Conservation (phyloP, 1,140 invertebrate genomes). For the Watersipora subatra region DNA sequence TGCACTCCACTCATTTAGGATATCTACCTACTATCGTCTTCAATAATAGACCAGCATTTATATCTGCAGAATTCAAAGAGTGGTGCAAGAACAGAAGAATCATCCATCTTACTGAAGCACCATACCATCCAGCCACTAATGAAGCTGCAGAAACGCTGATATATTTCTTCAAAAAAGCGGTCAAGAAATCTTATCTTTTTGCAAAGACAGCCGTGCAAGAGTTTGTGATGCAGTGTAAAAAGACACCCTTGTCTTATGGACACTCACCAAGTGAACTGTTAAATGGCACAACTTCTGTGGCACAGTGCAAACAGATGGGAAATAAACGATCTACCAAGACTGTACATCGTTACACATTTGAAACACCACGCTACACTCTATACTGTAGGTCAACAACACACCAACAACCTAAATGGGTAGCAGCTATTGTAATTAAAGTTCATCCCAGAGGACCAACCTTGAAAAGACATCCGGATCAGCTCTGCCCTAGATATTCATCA, state of each 20-base stretch:
- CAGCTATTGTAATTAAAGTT: too few relatives aligned
- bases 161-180: conserved; percentile 9
- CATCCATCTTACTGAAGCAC: conserved; percentile 15
- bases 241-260: neutral
- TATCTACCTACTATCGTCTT: conserved; percentile 23
- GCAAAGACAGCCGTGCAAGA: neutral
- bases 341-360: neutral
- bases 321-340: neutral
- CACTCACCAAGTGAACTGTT: conserved; percentile 5
- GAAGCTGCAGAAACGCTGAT: conserved; percentile 14
- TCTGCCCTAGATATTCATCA: too few relatives aligned
- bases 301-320: neutral
- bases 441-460: too few relatives aligned
- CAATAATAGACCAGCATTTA: conserved; percentile 33
- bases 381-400: neutral
- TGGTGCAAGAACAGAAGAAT: conserved; percentile 22
- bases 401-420: too few relatives aligned
- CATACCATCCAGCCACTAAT: conserved; percentile 21
- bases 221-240: conserved; percentile 4
- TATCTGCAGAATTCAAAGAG: conserved; percentile 19
- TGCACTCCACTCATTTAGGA: too few relatives aligned
- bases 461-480: too few relatives aligned
- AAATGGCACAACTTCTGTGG: neutral
- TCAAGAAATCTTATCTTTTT: neutral
- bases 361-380: neutral